A percentile compares a stretch with the other conserved stretches of the same genome.
Conservation (phyloP, 1,140 invertebrate species). For the Ridgeia piscesae region DNA sequence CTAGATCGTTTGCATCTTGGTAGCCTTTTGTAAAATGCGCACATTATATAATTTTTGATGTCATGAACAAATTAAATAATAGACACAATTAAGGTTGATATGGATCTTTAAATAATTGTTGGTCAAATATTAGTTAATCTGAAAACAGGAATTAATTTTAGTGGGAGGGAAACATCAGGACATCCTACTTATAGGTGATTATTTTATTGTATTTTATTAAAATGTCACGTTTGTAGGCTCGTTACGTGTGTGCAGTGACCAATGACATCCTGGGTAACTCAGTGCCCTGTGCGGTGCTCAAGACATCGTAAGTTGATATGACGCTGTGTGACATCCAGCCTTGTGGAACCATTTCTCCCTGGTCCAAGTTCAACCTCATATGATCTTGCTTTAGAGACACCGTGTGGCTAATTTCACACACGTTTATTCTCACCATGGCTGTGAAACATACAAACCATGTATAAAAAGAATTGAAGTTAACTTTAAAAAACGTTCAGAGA, state of each 20-base stretch:
- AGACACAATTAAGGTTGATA: too few relatives aligned
- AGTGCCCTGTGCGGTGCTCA: conserved; percentile 87
- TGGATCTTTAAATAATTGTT: background rate
- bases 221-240: conserved; percentile 62
- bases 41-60: too few relatives aligned
- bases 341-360: background rate
- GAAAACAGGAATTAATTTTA: background rate
- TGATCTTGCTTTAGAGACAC: too few relatives aligned
- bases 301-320: conserved; percentile 77
- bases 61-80: too few relatives aligned
- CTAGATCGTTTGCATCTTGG: too few relatives aligned
- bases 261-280: conserved; percentile 96
- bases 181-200: background rate
- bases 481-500: too few relatives aligned
- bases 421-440: too few relatives aligned
- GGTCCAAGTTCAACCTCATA: too few relatives aligned
- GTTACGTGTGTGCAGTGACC: conserved; percentile 97
- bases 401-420: too few relatives aligned
- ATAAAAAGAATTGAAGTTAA: too few relatives aligned
- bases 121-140: background rate
- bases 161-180: background rate
- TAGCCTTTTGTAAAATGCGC: too few relatives aligned
- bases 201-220: background rate
- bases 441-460: too few relatives aligned
- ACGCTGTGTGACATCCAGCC: background rate